These are phyloP conservation scores for Torymus auratus DNA, from an alignment of 2,888 invertebrate species.

Conservation along the genomic window DNA sequence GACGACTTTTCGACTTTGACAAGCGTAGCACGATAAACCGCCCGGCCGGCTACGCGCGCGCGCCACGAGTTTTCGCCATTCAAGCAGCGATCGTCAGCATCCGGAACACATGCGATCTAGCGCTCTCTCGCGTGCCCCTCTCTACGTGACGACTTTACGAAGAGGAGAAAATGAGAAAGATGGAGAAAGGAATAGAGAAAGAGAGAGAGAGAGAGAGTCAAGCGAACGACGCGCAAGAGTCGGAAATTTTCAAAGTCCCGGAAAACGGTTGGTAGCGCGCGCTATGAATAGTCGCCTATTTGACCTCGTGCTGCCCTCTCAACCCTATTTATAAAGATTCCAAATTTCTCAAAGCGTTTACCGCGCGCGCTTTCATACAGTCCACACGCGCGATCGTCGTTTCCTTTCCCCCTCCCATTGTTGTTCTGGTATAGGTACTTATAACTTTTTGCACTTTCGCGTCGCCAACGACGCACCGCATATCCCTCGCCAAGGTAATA, in stretches of 20 bases:
- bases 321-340: constrained; percentile 66
- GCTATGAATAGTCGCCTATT: constrained; percentile 70
- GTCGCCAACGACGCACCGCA: not conserved
- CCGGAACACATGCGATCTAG: not conserved
- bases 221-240: not conserved
- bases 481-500: no score
- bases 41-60: not conserved
- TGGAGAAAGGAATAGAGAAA: constrained; percentile 8
- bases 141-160: constrained; percentile 6
- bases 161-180: not conserved
- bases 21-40: constrained; percentile 39
- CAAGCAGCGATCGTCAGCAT: constrained; percentile 11
- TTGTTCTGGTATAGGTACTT: constrained; percentile 9
- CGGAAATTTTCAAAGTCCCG: constrained; percentile 66
- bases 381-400: no score
- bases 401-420: not conserved
- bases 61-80: constrained; percentile 20
- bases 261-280: constrained; percentile 69
- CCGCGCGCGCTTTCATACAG: not conserved
- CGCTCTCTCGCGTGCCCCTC: not conserved
- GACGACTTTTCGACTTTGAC: constrained; percentile 55
- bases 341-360: constrained; percentile 39
- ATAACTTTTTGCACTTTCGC: not conserved
- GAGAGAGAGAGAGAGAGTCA: not conserved
- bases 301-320: constrained; percentile 65